A percentile compares a stretch with the other conserved stretches of the same genome.
phyloP scores from a whole-genome alignment of 2,113 vertebrate genomes.

The Petaurus breviceps region DNA sequence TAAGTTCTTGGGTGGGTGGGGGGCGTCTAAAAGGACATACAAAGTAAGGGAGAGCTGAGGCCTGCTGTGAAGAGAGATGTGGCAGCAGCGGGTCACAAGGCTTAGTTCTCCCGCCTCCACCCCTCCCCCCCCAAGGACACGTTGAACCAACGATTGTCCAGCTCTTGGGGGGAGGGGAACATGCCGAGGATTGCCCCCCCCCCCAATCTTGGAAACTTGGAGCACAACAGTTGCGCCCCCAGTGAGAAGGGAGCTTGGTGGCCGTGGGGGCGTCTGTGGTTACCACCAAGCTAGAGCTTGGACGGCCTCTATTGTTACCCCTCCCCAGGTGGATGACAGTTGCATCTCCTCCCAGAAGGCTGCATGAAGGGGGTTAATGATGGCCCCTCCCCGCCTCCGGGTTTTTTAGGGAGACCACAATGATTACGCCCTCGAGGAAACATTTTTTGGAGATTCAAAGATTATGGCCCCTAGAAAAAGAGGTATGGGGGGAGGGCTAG shows the following conservation, averaged over 20 bases:
- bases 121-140: background rate
- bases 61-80: background rate
- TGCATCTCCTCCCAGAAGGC: too few relatives aligned
- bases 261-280: background rate
- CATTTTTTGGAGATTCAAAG: background rate
- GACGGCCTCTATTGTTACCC: background rate
- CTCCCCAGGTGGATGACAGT: too few relatives aligned
- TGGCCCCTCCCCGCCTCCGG: too few relatives aligned
- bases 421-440: background rate
- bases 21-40: background rate
- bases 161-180: background rate
- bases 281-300: background rate
- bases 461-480: background rate
- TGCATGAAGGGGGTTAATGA: too few relatives aligned
- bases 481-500: background rate
- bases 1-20: background rate
- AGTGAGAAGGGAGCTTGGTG: background rate
- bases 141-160: background rate
- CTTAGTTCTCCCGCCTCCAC: accelerated
- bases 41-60: background rate
- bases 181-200: background rate
- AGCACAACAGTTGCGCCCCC: background rate
- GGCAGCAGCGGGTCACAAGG: background rate
- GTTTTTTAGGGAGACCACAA: background rate
- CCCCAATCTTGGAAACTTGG: background rate